Conservation (phyloP, 2,797 vertebrate genomes). For the Cheirogaleus major region DNA sequence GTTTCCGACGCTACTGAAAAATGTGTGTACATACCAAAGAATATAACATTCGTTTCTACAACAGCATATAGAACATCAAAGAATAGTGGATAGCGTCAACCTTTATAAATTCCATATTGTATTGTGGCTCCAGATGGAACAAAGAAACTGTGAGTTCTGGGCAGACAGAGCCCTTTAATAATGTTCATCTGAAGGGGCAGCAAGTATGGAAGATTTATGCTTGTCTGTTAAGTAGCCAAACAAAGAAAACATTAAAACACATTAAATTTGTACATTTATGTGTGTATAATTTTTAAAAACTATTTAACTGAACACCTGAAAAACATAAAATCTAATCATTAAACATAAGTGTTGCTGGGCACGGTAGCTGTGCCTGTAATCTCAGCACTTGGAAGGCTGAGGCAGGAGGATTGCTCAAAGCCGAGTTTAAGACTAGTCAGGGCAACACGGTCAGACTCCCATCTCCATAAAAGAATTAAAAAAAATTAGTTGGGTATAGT, state of each 20-base stretch:
- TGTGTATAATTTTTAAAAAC: background rate
- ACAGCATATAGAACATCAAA: background rate
- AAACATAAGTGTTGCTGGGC: background rate
- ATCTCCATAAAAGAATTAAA: background rate
- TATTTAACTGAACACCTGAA: constrained; percentile 32
- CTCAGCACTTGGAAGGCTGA: background rate
- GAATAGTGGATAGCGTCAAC: background rate
- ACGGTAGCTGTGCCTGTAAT: background rate
- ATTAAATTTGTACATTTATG: background rate
- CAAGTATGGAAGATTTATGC: background rate
- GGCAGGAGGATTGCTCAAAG: background rate
- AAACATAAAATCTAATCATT: background rate
- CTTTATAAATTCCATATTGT: background rate
- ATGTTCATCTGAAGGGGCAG: background rate
- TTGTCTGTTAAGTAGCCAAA: background rate
- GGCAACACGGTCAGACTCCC: background rate
- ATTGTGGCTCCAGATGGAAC: background rate
- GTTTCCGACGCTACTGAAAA: background rate
- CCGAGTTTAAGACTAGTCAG: background rate
- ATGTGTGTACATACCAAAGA: background rate
- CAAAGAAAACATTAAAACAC: background rate
- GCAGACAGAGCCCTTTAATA: background rate
- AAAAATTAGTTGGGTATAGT: background rate
- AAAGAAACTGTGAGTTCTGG: background rate
- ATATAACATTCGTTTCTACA: background rate